Conservation (phyloP, 2,113 vertebrate genomes). For the Xenotilapia longispinis region DNA sequence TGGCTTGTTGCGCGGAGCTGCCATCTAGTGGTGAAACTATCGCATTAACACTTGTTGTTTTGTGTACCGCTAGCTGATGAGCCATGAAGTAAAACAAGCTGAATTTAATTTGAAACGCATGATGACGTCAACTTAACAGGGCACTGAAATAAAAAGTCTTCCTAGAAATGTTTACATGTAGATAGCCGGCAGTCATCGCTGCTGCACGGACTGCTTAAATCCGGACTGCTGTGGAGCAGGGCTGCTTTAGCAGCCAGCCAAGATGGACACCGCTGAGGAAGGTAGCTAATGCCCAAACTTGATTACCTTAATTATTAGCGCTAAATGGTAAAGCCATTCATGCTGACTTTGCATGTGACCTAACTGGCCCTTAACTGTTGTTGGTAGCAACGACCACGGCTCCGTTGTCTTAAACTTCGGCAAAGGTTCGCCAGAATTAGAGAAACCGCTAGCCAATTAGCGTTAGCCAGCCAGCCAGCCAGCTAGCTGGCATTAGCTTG, state of each 20-base stretch:
- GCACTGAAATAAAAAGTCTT: neutral
- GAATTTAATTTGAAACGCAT: neutral
- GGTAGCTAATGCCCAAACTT: slow-evolving; percentile 62
- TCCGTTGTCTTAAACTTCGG: neutral
- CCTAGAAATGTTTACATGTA: neutral
- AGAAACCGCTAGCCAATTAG: slow-evolving; percentile 17
- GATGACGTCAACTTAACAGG: neutral
- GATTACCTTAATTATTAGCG: neutral
- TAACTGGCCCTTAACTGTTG: fast-evolving
- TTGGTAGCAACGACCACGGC: fast-evolving
- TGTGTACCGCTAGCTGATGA: neutral
- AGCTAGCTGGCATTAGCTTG: slow-evolving; percentile 9
- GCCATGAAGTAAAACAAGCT: neutral
- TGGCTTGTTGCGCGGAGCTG: neutral
- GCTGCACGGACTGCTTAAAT: neutral
- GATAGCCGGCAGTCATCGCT: neutral
- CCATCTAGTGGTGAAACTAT: slow-evolving; percentile 4
- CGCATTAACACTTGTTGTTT: neutral
- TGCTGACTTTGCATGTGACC: neutral
- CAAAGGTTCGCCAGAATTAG: neutral
- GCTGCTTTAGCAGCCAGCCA: slow-evolving; percentile 42
- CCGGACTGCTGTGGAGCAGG: neutral
- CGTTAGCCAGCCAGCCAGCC: neutral
- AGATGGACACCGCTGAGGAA: slow-evolving; percentile 88
- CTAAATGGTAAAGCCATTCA: neutral